Percentiles rank a stretch among this genome's conserved stretches.
These are phyloP conservation scores for Poeciliopsis occidentalis DNA, from an alignment of 2,113 vertebrate species.

Conservation along the genomic window DNA sequence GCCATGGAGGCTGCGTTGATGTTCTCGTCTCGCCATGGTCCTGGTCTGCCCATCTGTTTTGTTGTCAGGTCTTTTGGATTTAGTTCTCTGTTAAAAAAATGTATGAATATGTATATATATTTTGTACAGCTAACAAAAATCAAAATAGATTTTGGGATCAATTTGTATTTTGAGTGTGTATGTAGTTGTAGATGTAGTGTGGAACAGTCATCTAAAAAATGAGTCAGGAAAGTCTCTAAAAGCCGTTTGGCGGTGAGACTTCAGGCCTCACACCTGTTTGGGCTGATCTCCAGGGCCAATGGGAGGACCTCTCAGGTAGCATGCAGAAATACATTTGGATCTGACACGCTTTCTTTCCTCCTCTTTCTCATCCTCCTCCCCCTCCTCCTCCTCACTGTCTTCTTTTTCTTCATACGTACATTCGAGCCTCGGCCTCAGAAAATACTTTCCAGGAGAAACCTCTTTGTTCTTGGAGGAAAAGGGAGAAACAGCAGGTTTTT, in stretches of 20 bases:
- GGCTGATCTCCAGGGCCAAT: slow-evolving; percentile 20
- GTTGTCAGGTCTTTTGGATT: neutral
- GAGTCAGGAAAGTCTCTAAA: neutral
- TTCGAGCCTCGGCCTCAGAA: slow-evolving; percentile 31
- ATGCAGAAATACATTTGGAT: slow-evolving; percentile 29
- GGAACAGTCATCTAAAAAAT: neutral
- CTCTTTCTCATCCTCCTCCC: slow-evolving; percentile 7
- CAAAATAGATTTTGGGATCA: neutral
- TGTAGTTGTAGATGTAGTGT: neutral
- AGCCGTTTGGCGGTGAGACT: too few species aligned
- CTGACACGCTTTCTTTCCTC: slow-evolving; percentile 33
- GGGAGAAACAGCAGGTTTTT: neutral
- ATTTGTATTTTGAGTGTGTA: neutral
- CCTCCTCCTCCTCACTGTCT: slow-evolving; percentile 37
- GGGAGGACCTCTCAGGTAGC: slow-evolving; percentile 59
- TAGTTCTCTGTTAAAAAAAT: slow-evolving; percentile 46
- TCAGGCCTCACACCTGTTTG: slow-evolving; percentile 56
- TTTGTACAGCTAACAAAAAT: neutral
- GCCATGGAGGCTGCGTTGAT: neutral
- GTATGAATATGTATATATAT: neutral
- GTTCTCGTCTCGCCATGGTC: neutral
- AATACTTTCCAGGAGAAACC: slow-evolving; percentile 4
- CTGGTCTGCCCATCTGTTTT: neutral
- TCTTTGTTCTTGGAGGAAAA: slow-evolving; percentile 2
- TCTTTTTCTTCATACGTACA: slow-evolving; percentile 29